Evolutionary conservation across 2,888 invertebrate species (phyloP), one percentile per base, ranked within the genome.

Genomic region (Hydrotaea cyrtoneurina): DNA sequence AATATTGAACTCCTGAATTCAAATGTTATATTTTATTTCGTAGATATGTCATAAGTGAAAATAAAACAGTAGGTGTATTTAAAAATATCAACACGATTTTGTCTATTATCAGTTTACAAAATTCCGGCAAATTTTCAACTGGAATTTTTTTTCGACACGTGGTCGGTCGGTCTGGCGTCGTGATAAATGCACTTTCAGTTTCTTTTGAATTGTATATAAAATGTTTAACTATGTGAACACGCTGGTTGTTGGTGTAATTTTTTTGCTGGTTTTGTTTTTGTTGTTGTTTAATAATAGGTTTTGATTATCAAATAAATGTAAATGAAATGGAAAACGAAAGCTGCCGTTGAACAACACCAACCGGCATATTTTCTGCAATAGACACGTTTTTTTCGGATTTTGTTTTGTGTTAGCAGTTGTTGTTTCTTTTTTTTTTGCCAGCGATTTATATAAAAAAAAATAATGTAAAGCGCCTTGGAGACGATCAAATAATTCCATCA

Each of bases 331-430:
- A 59, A 66, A 55, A 64, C 36, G 64, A 64, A 64, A 64, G 64
- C 64, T 64, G 64, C 23, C 15, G 31, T 75, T 64, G n/a, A 23
- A 74, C 36, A 36, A 26, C 50, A 39, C n/a, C 55, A 69, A 78
- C 71, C 78, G 59, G 59, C 71, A 62, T 71, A 71, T 69, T 64
- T 77, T 78, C 78, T 78, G 78, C 78, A 78, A 46, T 53, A 57
- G 71, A 59, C 78, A 71, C 69, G 53, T 66, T 76, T 76, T 76
- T 15, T 4, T 36, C 53, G 36, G 36, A 5, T 59, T 26, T 21
- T 43, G 31, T 15, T 31, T 17, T 46, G 1, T 19, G 2, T 31
- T 31, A 4, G n/a, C n/a, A n/a, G 31, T 31, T 31, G 31, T 31
- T 2, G 31, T 31, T 31, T 4, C 31, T 31, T 31, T 31, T 31